Conservation (phyloP, 2,888 invertebrate genomes). For the Plebejus anna region DNA sequence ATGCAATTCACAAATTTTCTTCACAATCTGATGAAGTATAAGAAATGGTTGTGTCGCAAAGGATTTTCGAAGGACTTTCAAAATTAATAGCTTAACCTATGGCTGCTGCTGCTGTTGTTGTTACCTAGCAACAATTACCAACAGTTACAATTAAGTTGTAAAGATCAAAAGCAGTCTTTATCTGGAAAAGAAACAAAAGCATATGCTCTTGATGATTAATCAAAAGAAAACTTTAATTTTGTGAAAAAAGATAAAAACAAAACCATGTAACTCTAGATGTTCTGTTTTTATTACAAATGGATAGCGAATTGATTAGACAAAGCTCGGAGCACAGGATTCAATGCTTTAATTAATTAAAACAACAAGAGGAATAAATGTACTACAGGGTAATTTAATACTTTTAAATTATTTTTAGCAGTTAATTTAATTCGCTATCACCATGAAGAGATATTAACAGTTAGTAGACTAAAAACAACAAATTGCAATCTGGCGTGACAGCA, state of each 20-base stretch:
- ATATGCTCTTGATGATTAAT: neutral
- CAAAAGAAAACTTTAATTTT: neutral
- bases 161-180: neutral
- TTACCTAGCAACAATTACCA: neutral
- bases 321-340: conserved; percentile 19
- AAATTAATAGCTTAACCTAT: neutral
- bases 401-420: neutral
- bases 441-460: neutral
- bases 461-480: neutral
- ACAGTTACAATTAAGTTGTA: neutral
- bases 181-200: neutral
- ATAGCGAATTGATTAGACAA: conserved; percentile 25
- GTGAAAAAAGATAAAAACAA: neutral
- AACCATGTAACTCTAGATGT: neutral
- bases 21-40: neutral
- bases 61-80: neutral
- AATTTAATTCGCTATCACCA: neutral
- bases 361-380: conserved; percentile 15
- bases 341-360: conserved; percentile 27
- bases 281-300: conserved; percentile 17
- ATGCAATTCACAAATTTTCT: conserved; percentile 11
- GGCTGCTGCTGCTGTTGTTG: no score
- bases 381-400: neutral
- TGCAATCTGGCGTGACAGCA: no score
- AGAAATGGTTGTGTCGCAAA: neutral